Base-by-base conservation (phyloP, 2,113 vertebrate species). In the Ceuthmochares aereus region DNA sequence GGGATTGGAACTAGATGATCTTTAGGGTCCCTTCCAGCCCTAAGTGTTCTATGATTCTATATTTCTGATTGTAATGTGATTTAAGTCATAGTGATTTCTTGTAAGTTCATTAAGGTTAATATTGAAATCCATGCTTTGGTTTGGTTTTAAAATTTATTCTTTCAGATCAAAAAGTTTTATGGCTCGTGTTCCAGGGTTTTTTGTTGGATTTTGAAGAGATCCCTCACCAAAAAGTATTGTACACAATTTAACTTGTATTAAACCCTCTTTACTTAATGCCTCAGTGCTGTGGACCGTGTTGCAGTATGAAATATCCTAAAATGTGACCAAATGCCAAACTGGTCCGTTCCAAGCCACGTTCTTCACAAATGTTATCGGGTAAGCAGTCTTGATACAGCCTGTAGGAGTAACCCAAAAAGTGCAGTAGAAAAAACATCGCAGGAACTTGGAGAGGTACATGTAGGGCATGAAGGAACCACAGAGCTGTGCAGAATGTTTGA, bases 231-330 rank as follows among this genome's bases (percentile, higher is more conserved):
- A 30, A 11, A 37, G 16, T 30, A 45, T 7, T 37, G 42, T 54
- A 29, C 40, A 58, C 62, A 84, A 45, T 22, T 29, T 36, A 22
- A 22, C 14, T 52, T 55, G 47, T 54, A 22, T 18, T 80, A 10
- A 66, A 26, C 62, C 36, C 11, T 6, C 49, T 68, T 69, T 56
- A 14, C 14, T 34, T 32, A 14, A 34, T 12, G 12, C 13, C 63
- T 76, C 21, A 3, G 27, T 8, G 12, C 18, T 30, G 16, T 0
- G 1, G 22, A 25, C 74, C 43, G 7, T 14, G 2, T 1, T 17
- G 27, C 21, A 42, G 10, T 23, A 43, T 1, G 36, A 62, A 79
- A 64, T 49, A 36, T 5, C 51, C 23, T 17, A 27, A 49, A 74
- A 84, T 59, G 26, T 26, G 25, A 26, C 30, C 36, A 19, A 67